phyloP scores from a whole-genome alignment of 2,797 vertebrate genomes.

The Babyrousa celebensis region DNA sequence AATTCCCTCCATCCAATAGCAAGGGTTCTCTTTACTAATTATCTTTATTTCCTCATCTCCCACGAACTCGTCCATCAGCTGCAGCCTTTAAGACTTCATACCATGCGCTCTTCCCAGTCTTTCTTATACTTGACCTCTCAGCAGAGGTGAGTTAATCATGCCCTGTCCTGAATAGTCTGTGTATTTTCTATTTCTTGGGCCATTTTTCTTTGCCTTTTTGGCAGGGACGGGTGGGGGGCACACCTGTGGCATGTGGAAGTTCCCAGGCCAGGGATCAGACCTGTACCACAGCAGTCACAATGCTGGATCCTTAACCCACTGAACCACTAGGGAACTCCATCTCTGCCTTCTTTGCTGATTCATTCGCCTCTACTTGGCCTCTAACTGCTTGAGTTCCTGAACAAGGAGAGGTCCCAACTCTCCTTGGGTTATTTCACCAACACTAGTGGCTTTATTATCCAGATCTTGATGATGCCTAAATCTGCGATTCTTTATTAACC shows the following conservation, averaged over 20 bases:
- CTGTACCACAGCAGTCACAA: too few species aligned
- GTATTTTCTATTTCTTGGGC: not conserved
- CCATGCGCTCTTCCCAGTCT: not conserved
- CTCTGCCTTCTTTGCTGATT: not conserved
- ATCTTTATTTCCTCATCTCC: conserved; percentile 48
- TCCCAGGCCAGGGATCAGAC: too few species aligned
- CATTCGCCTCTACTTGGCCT: not conserved
- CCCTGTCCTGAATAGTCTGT: not conserved
- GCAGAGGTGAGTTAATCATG: not conserved
- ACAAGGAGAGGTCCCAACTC: not conserved
- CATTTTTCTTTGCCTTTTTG: not conserved
- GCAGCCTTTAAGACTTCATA: not conserved
- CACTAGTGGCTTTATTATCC: not conserved
- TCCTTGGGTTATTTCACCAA: not conserved
- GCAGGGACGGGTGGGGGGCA: too few species aligned
- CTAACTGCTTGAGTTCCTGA: not conserved
- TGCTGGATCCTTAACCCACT: too few species aligned
- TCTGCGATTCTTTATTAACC: not conserved
- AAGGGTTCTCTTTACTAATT: not conserved
- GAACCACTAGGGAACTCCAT: too few species aligned
- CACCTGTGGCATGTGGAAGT: too few species aligned
- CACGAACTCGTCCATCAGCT: not conserved
- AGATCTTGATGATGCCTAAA: not conserved
- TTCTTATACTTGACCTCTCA: conserved; percentile 8
- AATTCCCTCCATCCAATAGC: not conserved